These are phyloP conservation scores for Seriola dumerili DNA, from an alignment of 2,113 vertebrate genomes.

Conservation along the genomic window DNA sequence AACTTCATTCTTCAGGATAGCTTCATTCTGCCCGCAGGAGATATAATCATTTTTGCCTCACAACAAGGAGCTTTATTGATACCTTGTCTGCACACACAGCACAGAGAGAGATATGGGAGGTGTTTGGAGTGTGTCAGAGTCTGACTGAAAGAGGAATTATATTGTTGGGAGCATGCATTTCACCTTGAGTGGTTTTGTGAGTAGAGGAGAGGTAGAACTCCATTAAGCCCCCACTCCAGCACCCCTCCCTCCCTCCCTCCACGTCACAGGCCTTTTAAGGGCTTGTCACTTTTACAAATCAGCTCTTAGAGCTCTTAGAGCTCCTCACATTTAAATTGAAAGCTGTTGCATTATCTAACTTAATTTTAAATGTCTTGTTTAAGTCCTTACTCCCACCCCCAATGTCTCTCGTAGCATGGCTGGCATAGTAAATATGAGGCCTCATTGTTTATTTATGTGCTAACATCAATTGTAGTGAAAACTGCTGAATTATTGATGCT, in stretches of 20 bases:
- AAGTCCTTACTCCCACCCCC: constrained; percentile 72
- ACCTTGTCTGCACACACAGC: constrained; percentile 70
- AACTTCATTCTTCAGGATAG: constrained; percentile 78
- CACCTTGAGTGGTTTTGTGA: constrained; percentile 84
- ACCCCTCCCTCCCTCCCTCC: constrained; percentile 17
- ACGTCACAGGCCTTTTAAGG: constrained; percentile 83
- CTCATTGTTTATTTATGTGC: constrained; percentile 88
- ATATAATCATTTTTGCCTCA: constrained; percentile 76
- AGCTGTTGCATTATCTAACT: constrained; percentile 86
- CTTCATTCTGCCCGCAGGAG: constrained; percentile 75
- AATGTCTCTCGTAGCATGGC: constrained; percentile 62
- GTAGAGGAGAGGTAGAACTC: constrained; percentile 78
- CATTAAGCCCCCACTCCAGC: constrained; percentile 73
- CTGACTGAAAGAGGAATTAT: constrained; percentile 79
- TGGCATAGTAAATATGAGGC: constrained; percentile 83
- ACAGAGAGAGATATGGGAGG: constrained; percentile 69
- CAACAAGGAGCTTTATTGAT: constrained; percentile 80
- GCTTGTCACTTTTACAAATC: constrained; percentile 86
- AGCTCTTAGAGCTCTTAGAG: constrained; percentile 80
- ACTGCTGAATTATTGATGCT: constrained; percentile 88
- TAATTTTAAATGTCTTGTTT: constrained; percentile 88
- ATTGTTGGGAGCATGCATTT: constrained; percentile 83
- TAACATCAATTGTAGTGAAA: constrained; percentile 88
- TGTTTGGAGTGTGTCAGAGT: constrained; percentile 72
- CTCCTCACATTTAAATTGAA: constrained; percentile 85